A percentile compares a stretch with the other conserved stretches of the same genome.
Conservation (phyloP, 2,797 vertebrate species). For the Halcyon chelicuti region DNA sequence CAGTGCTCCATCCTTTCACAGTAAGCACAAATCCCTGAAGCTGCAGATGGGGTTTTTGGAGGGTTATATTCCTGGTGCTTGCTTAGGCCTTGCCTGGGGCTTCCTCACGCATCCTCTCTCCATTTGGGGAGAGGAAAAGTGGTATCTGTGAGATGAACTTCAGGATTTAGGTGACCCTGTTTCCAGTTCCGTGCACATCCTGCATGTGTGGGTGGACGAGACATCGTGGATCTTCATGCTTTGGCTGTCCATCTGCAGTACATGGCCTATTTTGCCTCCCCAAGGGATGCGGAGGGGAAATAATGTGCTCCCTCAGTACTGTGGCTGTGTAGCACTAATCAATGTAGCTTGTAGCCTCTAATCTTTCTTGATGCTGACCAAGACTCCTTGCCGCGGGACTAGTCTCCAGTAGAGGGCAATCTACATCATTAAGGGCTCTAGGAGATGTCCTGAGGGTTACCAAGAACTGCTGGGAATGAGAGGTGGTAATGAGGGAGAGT, state of each 20-base stretch:
- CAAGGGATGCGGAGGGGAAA: neutral
- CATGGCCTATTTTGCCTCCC: neutral
- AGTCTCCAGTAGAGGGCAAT: conserved; percentile 39
- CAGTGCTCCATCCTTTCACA: neutral
- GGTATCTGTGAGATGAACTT: neutral
- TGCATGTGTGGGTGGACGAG: neutral
- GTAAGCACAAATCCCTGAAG: neutral
- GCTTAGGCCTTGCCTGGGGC: neutral
- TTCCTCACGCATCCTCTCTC: neutral
- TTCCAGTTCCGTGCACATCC: neutral
- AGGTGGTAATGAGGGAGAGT: neutral
- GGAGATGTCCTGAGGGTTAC: neutral
- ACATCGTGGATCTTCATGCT: neutral
- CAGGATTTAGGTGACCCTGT: neutral
- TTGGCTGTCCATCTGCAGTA: neutral
- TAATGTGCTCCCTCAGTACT: neutral
- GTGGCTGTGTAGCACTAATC: neutral
- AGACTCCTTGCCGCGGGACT: neutral
- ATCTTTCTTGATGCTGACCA: neutral
- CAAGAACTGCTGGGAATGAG: neutral
- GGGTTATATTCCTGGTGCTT: neutral
- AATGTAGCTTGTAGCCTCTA: neutral
- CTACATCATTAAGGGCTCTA: neutral
- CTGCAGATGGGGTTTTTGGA: neutral
- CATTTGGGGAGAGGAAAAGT: neutral